Evolutionary conservation across 2,113 vertebrate species (phyloP).

Genomic region (Carassius gibelio): DNA sequence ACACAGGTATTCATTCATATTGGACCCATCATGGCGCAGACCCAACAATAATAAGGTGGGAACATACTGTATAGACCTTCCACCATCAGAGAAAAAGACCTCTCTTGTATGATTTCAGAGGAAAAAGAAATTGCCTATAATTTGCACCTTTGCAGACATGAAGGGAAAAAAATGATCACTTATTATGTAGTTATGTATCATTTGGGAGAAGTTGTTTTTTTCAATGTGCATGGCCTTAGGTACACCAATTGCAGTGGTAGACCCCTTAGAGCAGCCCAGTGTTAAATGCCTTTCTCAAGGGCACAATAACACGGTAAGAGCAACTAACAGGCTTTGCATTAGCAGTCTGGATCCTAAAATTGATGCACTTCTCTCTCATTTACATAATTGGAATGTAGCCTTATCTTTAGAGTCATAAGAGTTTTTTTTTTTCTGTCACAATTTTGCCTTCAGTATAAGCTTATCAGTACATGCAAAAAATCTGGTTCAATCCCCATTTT

Average conservation of each 20-base stretch:
- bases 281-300: not conserved
- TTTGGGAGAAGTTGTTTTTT: constrained; percentile 2
- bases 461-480: not conserved
- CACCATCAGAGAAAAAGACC: constrained; percentile 3
- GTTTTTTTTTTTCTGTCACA: not conserved
- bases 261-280: not conserved
- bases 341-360: not conserved
- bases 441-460: not conserved
- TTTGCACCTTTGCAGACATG: not conserved
- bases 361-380: not conserved
- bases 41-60: constrained; percentile 7
- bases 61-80: constrained; percentile 34
- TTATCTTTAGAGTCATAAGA: not conserved
- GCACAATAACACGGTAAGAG: constrained; percentile 6
- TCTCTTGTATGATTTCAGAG: constrained; percentile 14
- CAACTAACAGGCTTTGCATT: constrained; percentile 15
- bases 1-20: constrained; percentile 32
- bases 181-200: not conserved
- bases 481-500: not conserved
- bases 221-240: not conserved
- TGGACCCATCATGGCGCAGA: constrained; percentile 5
- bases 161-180: not conserved
- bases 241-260: not conserved
- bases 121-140: constrained; percentile 27
- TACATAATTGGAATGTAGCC: not conserved